A percentile compares a stretch with the other conserved stretches of the same genome.
Conservation (phyloP, 2,888 invertebrate genomes). For the Agrotis clavis region DNA sequence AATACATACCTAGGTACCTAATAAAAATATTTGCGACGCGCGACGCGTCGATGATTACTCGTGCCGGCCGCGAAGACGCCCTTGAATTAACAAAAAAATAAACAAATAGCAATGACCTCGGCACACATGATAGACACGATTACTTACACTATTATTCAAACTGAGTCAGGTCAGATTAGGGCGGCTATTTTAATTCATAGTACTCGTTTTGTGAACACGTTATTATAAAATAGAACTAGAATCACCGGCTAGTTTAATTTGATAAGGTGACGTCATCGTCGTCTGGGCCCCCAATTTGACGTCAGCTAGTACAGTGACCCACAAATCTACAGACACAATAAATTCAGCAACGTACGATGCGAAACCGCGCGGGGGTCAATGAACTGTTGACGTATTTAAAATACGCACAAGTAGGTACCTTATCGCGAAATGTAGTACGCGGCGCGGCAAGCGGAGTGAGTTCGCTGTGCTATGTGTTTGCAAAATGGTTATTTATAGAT, state of each 20-base stretch:
- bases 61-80: slow-evolving; percentile 74
- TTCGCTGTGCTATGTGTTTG: slow-evolving; percentile 84
- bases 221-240: slow-evolving; percentile 86
- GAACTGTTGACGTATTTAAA: slow-evolving; percentile 90
- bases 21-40: slow-evolving; percentile 61
- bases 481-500: slow-evolving; percentile 88
- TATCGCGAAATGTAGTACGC: slow-evolving; percentile 88
- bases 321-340: slow-evolving; percentile 91
- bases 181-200: slow-evolving; percentile 84
- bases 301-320: slow-evolving; percentile 89
- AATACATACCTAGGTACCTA: too few species aligned
- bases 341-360: slow-evolving; percentile 88
- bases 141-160: slow-evolving; percentile 79
- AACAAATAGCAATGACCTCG: slow-evolving; percentile 89
- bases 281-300: slow-evolving; percentile 87
- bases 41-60: slow-evolving; percentile 57
- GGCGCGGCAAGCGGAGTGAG: slow-evolving; percentile 80
- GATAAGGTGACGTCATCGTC: slow-evolving; percentile 85
- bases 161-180: slow-evolving; percentile 87
- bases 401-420: slow-evolving; percentile 88
- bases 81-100: slow-evolving; percentile 88
- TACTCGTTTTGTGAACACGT: slow-evolving; percentile 83
- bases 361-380: slow-evolving; percentile 87
- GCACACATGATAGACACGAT: slow-evolving; percentile 84
- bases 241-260: slow-evolving; percentile 84